These are phyloP conservation scores for Peromyscus aztecus DNA, from an alignment of 2,797 vertebrate species.

Conservation along the genomic window DNA sequence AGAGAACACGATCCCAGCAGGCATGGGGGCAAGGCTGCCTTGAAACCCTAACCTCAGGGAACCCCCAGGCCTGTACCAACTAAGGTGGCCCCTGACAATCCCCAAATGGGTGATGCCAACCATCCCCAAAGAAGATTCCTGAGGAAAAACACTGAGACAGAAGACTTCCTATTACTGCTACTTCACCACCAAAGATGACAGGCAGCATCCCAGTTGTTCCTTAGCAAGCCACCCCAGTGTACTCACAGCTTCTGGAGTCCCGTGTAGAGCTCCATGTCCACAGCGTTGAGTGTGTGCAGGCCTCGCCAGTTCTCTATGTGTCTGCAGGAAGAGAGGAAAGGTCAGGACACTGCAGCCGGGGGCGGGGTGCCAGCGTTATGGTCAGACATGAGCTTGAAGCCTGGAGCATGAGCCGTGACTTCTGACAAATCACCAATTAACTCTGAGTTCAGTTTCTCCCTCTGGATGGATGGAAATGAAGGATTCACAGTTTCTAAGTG, in stretches of 20 bases:
- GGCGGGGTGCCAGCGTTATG: background rate
- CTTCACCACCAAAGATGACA: background rate
- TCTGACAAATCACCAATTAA: background rate
- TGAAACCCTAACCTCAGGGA: background rate
- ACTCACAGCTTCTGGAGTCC: conserved; percentile 97
- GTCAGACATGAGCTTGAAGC: background rate
- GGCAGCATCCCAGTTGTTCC: accelerated
- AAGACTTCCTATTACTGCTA: no score
- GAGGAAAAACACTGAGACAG: accelerated
- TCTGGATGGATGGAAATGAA: accelerated
- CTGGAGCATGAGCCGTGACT: background rate
- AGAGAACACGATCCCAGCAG: background rate
- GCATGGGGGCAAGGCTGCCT: background rate
- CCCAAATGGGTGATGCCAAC: background rate
- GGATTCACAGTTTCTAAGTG: background rate
- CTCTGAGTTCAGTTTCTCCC: background rate
- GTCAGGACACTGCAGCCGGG: accelerated
- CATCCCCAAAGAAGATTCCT: background rate
- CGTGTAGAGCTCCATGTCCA: conserved; percentile 96
- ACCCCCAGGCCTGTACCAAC: background rate
- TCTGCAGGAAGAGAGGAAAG: conserved; percentile 88
- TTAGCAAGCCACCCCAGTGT: background rate
- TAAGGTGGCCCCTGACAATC: background rate
- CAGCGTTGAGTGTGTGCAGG: conserved; percentile 91
- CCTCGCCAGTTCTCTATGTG: conserved; percentile 97